These are phyloP conservation scores for Drosophila dives DNA, from an alignment of 2,888 invertebrate species.

Conservation along the genomic window DNA sequence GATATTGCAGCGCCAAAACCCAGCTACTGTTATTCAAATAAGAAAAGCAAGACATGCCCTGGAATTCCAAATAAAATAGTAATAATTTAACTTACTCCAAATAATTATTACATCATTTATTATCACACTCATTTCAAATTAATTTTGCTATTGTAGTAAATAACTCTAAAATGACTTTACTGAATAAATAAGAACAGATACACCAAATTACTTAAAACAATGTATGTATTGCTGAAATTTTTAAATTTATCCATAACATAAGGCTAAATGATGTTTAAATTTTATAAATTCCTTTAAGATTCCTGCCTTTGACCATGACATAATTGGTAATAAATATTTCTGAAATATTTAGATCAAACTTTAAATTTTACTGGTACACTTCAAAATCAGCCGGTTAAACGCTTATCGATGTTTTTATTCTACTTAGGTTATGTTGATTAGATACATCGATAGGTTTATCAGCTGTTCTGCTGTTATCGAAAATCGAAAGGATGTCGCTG, in stretches of 20 bases:
- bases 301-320: background rate
- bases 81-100: slow-evolving; percentile 9
- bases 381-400: background rate
- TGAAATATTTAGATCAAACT: background rate
- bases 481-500: slow-evolving; percentile 7
- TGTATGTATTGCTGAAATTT: background rate
- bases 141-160: background rate
- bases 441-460: slow-evolving; percentile 6
- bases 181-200: background rate
- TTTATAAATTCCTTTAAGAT: background rate
- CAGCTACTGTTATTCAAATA: slow-evolving; percentile 2
- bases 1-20: slow-evolving; percentile 18
- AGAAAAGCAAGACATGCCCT: background rate
- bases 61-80: background rate
- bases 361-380: background rate
- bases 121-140: background rate
- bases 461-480: slow-evolving; percentile 34
- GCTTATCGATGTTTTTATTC: background rate
- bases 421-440: too few species aligned
- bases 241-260: background rate
- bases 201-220: background rate
- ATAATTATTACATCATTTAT: background rate
- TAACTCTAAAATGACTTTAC: background rate
- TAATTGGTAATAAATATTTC: background rate
- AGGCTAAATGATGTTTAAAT: background rate